Evolutionary conservation across 2,888 invertebrate species (phyloP), one percentile per base, ranked within the genome.

Genomic region (Timema cristinae): DNA sequence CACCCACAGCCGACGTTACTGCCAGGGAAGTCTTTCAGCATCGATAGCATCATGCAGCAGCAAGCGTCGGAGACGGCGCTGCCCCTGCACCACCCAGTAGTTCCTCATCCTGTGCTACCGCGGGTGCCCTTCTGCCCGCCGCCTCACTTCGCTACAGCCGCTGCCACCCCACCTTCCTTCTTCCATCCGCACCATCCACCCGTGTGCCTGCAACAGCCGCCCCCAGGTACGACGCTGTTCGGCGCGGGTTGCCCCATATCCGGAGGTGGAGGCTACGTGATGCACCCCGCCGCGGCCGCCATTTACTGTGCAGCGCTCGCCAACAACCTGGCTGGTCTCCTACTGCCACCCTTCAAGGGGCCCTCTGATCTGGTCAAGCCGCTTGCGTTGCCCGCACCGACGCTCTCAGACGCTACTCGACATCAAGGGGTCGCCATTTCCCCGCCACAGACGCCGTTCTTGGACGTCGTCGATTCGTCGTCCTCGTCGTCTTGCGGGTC

Each of bases 1-100:
- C 70, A 67, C 47, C 67, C 6, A 83, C 84, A 4, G 80, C 77
- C 7, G 84, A 81, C 5, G 84, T 83, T 73, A 59, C 70, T 73
- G 66, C 75, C 77, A 16, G 76, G 73, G 63, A 80, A 79, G 74
- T 79, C 80, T 10, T 81, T 81, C 76, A 81, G 79, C 73, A 81
- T 80, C 69, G 80, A 81, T 66, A 80, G 80, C 75, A 79, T 81
- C 72, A 80, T 81, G 73, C 78, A 79, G 70, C 61, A 72, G 67
- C 69, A 72, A 71, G 56, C 69, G 68, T 67, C 70, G 54, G 68
- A 68, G 70, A 50, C 74, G 61, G 63, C 61, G 67, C 59, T 63
- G 32, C 56, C 47, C 69, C 67, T 11, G 51, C 71, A 71, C 52
- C 67, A 61, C 15, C 71, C 71, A 10, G 67, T 67, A 7, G 67